These are phyloP conservation scores for Drosophila melanogaster DNA, from an alignment of 1,140 invertebrate species.

Conservation along the genomic window Release_6_plus_ISO1_MT NC_004354.4:7653001-7653500, in stretches of 20 bases:
- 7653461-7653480: slow-evolving; percentile 79
- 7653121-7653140: neutral
- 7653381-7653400: slow-evolving; percentile 1
- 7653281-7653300: slow-evolving; percentile 15
- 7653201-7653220: neutral
- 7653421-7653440: slow-evolving; percentile 80
- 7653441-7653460: slow-evolving; percentile 50
- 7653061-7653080: slow-evolving; percentile 34
- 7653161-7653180: neutral
- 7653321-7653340: slow-evolving; percentile 55
- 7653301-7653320: slow-evolving; percentile 26
- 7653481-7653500: slow-evolving; percentile 74
- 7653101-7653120: slow-evolving; percentile 4
- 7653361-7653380: slow-evolving; percentile 59
- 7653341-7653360: slow-evolving; percentile 61
- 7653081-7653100: slow-evolving; percentile 27
- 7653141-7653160: slow-evolving; percentile 5
- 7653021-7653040: slow-evolving; percentile 37
- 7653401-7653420: slow-evolving; percentile 76
- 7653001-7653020: slow-evolving; percentile 45
- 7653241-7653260: slow-evolving; percentile 73
- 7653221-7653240: slow-evolving; percentile 14
- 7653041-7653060: slow-evolving; percentile 46
- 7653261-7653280: slow-evolving; percentile 38
- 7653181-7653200: neutral